Evolutionary conservation across 2,888 invertebrate genomes (phyloP).

Genomic region (Yponomeuta cagnagella): DNA sequence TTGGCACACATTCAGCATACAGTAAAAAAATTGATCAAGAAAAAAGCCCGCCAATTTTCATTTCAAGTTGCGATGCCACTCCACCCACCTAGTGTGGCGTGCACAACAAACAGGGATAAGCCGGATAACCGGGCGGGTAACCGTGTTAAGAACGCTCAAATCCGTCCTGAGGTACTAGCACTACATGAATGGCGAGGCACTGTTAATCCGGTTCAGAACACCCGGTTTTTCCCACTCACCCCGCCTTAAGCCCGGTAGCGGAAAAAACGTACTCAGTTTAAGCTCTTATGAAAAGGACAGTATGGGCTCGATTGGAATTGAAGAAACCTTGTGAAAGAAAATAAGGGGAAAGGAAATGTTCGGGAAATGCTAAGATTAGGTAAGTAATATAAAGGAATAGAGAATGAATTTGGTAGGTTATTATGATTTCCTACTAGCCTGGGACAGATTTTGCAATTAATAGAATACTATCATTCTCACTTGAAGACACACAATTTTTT

Average conservation of each 20-base stretch:
- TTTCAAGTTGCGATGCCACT: background rate
- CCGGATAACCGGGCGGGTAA: slow-evolving; percentile 58
- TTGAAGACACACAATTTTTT: no score
- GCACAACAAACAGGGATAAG: slow-evolving; percentile 8
- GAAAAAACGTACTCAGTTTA: background rate
- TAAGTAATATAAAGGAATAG: no score
- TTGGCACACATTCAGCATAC: no score
- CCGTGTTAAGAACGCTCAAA: slow-evolving; percentile 62
- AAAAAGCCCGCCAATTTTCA: background rate
- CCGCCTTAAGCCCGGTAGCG: background rate
- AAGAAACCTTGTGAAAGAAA: background rate
- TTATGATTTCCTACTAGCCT: no score
- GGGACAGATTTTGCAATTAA: no score
- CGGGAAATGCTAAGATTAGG: background rate
- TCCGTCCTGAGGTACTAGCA: slow-evolving; percentile 59
- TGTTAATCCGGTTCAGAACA: slow-evolving; percentile 42
- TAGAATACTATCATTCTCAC: no score
- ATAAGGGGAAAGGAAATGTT: background rate
- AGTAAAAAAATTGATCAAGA: no score
- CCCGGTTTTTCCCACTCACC: slow-evolving; percentile 23
- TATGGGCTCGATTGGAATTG: background rate
- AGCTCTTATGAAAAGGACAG: background rate
- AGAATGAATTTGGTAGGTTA: no score
- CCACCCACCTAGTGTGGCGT: background rate
- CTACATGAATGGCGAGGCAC: slow-evolving; percentile 37